Evolutionary conservation across 2,888 invertebrate species (phyloP).

Genomic region (Eubasilissa splendida): DNA sequence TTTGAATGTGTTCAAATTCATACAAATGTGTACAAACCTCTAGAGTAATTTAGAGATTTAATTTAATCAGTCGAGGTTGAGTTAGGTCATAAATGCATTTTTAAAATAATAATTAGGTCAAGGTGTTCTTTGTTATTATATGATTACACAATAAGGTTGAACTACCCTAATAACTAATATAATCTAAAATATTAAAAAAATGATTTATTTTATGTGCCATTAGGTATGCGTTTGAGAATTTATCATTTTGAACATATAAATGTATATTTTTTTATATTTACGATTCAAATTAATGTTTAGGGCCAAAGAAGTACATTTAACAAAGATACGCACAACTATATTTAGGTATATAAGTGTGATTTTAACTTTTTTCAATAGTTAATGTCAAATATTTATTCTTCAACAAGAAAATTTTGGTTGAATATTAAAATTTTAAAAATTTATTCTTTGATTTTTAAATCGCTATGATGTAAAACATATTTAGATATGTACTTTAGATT

Average conservation of each 20-base stretch:
- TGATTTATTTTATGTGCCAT: slow-evolving; percentile 41
- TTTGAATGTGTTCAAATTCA: slow-evolving; percentile 23
- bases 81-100: slow-evolving; percentile 48
- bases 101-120: slow-evolving; percentile 33
- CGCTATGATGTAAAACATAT: slow-evolving; percentile 9
- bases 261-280: slow-evolving; percentile 48
- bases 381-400: slow-evolving; percentile 15
- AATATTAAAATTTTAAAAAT: slow-evolving; percentile 11
- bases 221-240: slow-evolving; percentile 29
- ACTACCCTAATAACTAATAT: slow-evolving; percentile 11
- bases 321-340: slow-evolving; percentile 38
- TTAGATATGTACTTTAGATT: slow-evolving; percentile 30
- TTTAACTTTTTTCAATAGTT: slow-evolving; percentile 20
- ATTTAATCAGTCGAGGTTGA: not conserved
- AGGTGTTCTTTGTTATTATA: slow-evolving; percentile 25
- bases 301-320: slow-evolving; percentile 40
- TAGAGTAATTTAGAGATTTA: slow-evolving; percentile 14
- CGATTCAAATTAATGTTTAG: slow-evolving; percentile 42
- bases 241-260: slow-evolving; percentile 38
- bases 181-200: slow-evolving; percentile 26
- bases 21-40: slow-evolving; percentile 26
- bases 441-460: slow-evolving; percentile 30
- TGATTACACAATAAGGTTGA: slow-evolving; percentile 25
- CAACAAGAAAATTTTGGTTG: not conserved
- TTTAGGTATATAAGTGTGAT: slow-evolving; percentile 28